A percentile compares a stretch with the other conserved stretches of the same genome.
Evolutionary conservation across 2,888 invertebrate genomes (phyloP).

Genomic region (Ophion ventricosus): DNA sequence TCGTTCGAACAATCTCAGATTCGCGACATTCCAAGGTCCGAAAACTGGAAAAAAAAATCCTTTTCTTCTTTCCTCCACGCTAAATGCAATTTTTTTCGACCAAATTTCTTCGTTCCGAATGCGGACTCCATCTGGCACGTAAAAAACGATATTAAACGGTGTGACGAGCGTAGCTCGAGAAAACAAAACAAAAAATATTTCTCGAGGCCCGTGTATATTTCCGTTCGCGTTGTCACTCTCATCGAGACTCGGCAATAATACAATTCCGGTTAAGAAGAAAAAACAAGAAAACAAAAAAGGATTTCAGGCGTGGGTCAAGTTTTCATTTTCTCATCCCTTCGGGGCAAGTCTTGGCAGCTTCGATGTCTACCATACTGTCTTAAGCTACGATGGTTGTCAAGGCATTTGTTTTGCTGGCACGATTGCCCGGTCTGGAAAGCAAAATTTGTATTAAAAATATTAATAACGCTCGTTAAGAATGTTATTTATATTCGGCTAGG

Average conservation of each 20-base stretch:
- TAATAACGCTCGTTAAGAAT: not conserved
- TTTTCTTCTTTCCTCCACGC: not conserved
- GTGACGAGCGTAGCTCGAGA: not conserved
- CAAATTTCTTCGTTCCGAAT: slow-evolving; percentile 28
- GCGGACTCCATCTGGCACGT: slow-evolving; percentile 56
- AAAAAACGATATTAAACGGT: slow-evolving; percentile 25
- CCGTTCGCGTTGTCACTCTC: slow-evolving; percentile 24
- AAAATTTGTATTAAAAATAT: slow-evolving; percentile 27
- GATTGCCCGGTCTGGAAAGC: slow-evolving; percentile 71
- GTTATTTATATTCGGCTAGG: not conserved
- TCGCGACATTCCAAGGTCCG: not conserved
- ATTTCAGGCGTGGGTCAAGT: slow-evolving; percentile 10
- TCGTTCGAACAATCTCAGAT: not conserved
- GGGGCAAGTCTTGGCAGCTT: slow-evolving; percentile 57
- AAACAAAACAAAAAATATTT: slow-evolving; percentile 29
- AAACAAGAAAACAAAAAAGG: slow-evolving; percentile 16
- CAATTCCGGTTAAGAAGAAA: slow-evolving; percentile 44
- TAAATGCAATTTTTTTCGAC: slow-evolving; percentile 48
- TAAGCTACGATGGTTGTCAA: slow-evolving; percentile 80
- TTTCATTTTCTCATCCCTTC: slow-evolving; percentile 26
- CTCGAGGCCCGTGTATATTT: slow-evolving; percentile 29
- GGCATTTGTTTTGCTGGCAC: slow-evolving; percentile 72
- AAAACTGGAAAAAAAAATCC: not conserved
- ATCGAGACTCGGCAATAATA: slow-evolving; percentile 23
- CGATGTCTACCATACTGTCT: slow-evolving; percentile 42